A percentile compares a stretch with the other conserved stretches of the same genome.
Evolutionary conservation across 2,888 invertebrate genomes (phyloP).

Genomic region (Nomada ferruginata): DNA sequence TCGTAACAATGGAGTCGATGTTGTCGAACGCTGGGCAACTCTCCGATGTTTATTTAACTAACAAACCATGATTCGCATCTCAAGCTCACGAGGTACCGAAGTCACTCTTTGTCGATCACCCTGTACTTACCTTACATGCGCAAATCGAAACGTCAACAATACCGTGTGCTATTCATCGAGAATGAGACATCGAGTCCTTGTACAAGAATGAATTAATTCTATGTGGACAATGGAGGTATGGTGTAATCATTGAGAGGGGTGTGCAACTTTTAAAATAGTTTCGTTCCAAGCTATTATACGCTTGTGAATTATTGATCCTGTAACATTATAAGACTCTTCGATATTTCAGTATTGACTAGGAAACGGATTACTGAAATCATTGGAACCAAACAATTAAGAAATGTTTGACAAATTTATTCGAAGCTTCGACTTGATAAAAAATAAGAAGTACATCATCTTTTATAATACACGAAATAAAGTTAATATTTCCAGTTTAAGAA

Average conservation of each 20-base stretch:
- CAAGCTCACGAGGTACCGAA: constrained; percentile 43
- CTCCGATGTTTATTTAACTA: constrained; percentile 79
- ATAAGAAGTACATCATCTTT: no score
- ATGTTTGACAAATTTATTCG: no score
- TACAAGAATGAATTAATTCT: constrained; percentile 17
- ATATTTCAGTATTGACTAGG: no score
- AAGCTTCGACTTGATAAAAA: no score
- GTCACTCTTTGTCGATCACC: constrained; percentile 31
- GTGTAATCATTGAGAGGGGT: neutral
- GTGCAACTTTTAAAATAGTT: neutral
- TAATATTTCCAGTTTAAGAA: no score
- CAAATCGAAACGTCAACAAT: constrained; percentile 19
- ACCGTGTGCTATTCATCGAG: constrained; percentile 2
- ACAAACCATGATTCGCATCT: constrained; percentile 69
- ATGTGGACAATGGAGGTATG: neutral
- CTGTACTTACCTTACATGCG: neutral
- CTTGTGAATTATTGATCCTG: neutral
- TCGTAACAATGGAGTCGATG: constrained; percentile 73
- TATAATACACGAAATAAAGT: no score
- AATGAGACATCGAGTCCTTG: neutral
- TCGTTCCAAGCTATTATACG: neutral
- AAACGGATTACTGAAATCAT: no score
- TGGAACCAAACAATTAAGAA: no score
- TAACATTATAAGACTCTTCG: no score
- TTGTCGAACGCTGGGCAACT: constrained; percentile 49